Percentiles rank a stretch among this genome's conserved stretches.
phyloP scores from a whole-genome alignment of 2,113 vertebrate species.

The Psittacula cyanocephala region DNA sequence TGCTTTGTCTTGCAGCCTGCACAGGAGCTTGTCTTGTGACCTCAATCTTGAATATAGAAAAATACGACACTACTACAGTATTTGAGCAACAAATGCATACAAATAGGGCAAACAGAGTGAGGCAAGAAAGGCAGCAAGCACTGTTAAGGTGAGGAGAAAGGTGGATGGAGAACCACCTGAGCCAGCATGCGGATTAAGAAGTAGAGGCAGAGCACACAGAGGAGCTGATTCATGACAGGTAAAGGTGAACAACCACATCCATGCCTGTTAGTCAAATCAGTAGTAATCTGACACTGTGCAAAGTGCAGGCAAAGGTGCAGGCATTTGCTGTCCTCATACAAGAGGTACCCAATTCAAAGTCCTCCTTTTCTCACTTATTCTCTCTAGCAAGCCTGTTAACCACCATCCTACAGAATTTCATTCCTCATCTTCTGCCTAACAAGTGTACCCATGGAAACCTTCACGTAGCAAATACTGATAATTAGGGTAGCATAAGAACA shows the following conservation, averaged over 20 bases:
- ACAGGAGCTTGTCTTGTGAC: background rate
- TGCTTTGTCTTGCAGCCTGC: background rate
- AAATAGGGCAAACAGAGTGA: background rate
- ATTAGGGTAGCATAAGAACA: background rate
- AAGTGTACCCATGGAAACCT: slow-evolving; percentile 18
- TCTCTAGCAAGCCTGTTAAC: background rate
- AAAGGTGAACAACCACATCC: background rate
- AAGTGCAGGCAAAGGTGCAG: background rate
- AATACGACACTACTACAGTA: background rate
- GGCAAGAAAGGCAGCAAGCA: background rate
- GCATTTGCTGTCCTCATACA: background rate
- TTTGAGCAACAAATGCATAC: rapidly evolving
- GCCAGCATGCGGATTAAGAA: background rate
- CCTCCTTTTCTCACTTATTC: background rate
- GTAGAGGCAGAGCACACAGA: background rate
- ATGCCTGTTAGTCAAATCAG: background rate
- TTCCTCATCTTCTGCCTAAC: background rate
- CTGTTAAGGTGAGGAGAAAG: background rate
- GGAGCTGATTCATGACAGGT: background rate
- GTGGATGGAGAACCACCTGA: background rate
- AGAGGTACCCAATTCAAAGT: background rate
- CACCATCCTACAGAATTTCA: background rate
- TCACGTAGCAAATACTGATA: background rate
- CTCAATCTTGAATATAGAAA: background rate
- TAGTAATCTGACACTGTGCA: background rate